These are phyloP conservation scores for Hetaerina americana DNA, from an alignment of 1,140 invertebrate genomes.

Conservation along the genomic window DNA sequence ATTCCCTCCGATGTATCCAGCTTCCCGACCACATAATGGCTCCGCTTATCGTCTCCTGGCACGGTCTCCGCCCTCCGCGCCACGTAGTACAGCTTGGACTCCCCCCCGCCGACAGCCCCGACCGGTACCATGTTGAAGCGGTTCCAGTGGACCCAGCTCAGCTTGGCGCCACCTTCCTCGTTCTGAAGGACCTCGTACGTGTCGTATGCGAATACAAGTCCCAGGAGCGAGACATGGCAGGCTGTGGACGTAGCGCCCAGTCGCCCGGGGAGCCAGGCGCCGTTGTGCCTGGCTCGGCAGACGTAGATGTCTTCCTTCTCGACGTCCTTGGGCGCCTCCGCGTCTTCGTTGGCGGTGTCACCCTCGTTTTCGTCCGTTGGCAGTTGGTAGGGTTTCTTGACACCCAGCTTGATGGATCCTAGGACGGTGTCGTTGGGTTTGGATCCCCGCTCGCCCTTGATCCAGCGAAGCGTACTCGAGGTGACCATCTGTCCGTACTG, in stretches of 20 bases:
- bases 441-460: conserved; percentile 30
- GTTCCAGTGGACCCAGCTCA: conserved; percentile 56
- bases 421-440: conserved; percentile 36
- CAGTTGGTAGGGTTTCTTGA: conserved; percentile 30
- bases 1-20: conserved; percentile 44
- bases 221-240: conserved; percentile 49
- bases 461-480: conserved; percentile 42
- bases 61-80: neutral
- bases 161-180: conserved; percentile 54
- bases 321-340: conserved; percentile 7
- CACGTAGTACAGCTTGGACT: conserved; percentile 3
- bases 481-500: conserved; percentile 34
- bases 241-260: conserved; percentile 31
- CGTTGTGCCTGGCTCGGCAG: conserved; percentile 53
- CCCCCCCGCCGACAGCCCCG: conserved; percentile 45
- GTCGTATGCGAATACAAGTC: conserved; percentile 40
- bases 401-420: conserved; percentile 19
- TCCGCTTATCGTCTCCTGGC: neutral
- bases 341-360: conserved; percentile 4
- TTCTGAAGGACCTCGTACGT: conserved; percentile 63
- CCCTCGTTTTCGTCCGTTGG: conserved; percentile 1
- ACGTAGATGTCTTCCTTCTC: conserved; percentile 45
- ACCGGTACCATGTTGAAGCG: conserved; percentile 44
- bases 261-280: conserved; percentile 55
- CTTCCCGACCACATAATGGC: conserved; percentile 46